Evolutionary conservation across 2,797 vertebrate genomes (phyloP).

Genomic region (Danio albolineatus): DNA sequence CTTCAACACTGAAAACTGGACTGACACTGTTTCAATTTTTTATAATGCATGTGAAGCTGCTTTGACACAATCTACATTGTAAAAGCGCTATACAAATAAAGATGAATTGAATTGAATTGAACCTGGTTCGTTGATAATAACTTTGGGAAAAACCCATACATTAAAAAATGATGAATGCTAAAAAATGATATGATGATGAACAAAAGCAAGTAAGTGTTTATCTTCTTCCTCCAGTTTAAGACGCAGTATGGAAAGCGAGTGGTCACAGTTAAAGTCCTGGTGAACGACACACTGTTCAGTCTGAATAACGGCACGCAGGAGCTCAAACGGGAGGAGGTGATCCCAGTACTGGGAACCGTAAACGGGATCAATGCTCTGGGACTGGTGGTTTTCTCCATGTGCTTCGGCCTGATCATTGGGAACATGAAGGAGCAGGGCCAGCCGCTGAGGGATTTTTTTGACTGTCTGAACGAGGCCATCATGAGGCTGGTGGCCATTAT

Average conservation of each 20-base stretch:
- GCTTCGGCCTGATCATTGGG: conserved; percentile 85
- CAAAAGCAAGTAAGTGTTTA: not conserved
- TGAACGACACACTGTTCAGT: conserved; percentile 79
- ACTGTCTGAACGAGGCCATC: conserved; percentile 85
- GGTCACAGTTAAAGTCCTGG: conserved; percentile 73
- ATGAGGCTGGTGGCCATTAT: conserved; percentile 85
- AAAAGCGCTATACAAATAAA: too few relatives aligned
- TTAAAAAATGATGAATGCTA: too few relatives aligned
- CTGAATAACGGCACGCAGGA: conserved; percentile 68
- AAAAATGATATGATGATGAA: not conserved
- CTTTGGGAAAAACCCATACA: too few relatives aligned
- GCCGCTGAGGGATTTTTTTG: conserved; percentile 83
- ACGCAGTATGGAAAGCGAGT: conserved; percentile 88
- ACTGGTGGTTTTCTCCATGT: conserved; percentile 85
- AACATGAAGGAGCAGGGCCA: conserved; percentile 82
- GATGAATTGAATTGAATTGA: too few relatives aligned
- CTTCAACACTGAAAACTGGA: too few relatives aligned
- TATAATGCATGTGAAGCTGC: too few relatives aligned
- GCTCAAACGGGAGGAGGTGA: conserved; percentile 80
- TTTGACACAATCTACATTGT: too few relatives aligned
- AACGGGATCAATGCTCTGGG: conserved; percentile 92
- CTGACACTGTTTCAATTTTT: too few relatives aligned
- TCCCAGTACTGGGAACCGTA: conserved; percentile 87
- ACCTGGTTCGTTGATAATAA: too few relatives aligned
- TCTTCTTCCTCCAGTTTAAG: conserved; percentile 83